These are phyloP conservation scores for Troides helena DNA, from an alignment of 2,888 invertebrate genomes.

Conservation along the genomic window DNA sequence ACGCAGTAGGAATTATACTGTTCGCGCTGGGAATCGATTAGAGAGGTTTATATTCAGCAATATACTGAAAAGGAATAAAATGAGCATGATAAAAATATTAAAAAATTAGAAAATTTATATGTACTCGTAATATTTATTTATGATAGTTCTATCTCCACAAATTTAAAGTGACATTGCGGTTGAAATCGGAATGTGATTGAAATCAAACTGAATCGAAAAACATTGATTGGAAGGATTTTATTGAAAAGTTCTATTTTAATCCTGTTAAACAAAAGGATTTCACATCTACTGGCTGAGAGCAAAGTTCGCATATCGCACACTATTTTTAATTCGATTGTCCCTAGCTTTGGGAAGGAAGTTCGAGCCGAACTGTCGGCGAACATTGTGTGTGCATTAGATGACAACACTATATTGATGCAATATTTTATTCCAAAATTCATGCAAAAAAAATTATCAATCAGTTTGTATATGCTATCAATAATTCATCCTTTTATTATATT, in stretches of 20 bases:
- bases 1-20: too few species aligned
- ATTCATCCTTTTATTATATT: too few species aligned
- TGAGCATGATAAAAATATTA: too few species aligned
- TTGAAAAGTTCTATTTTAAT: slow-evolving; percentile 48
- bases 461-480: too few species aligned
- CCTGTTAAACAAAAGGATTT: slow-evolving; percentile 59
- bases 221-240: slow-evolving; percentile 59
- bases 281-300: slow-evolving; percentile 58
- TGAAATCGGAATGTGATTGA: slow-evolving; percentile 48
- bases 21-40: too few species aligned
- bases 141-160: slow-evolving; percentile 32
- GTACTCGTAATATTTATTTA: too few species aligned
- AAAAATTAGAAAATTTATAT: too few species aligned
- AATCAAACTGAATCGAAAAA: slow-evolving; percentile 58
- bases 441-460: too few species aligned
- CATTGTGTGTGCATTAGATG: not conserved
- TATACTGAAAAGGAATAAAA: too few species aligned
- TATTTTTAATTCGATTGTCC: slow-evolving; percentile 55
- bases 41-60: too few species aligned
- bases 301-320: slow-evolving; percentile 63
- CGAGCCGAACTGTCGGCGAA: slow-evolving; percentile 22
- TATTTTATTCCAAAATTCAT: not conserved
- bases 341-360: slow-evolving; percentile 44
- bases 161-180: slow-evolving; percentile 36
- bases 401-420: not conserved